These are phyloP conservation scores for Onthophagus taurus DNA, from an alignment of 1,140 invertebrate species.

Conservation along the genomic window DNA sequence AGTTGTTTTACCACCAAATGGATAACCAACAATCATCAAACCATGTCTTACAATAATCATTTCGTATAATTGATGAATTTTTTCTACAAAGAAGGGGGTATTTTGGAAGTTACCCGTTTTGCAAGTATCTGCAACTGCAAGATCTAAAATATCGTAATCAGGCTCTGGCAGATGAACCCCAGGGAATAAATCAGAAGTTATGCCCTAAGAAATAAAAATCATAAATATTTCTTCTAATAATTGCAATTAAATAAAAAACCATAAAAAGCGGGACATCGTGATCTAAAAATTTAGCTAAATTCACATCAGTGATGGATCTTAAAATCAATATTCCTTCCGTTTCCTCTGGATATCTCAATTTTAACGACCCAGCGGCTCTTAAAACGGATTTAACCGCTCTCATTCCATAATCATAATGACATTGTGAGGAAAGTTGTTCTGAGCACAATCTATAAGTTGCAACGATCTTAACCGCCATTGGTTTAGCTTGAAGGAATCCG, in stretches of 20 bases:
- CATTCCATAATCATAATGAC: conserved; percentile 95
- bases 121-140: conserved; percentile 57
- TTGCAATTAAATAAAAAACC: conserved; percentile 40
- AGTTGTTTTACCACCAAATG: conserved; percentile 79
- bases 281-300: conserved; percentile 84
- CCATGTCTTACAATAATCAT: conserved; percentile 92
- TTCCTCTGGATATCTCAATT: conserved; percentile 79
- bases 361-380: conserved; percentile 80
- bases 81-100: conserved; percentile 76
- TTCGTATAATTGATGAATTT: conserved; percentile 88
- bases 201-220: conserved; percentile 50
- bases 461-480: conserved; percentile 88
- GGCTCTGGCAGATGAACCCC: conserved; percentile 66
- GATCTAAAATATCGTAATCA: conserved; percentile 56
- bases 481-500: conserved; percentile 84
- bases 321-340: conserved; percentile 73
- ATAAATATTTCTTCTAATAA: background rate
- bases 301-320: conserved; percentile 87
- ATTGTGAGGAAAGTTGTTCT: conserved; percentile 88
- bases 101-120: conserved; percentile 70
- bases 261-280: conserved; percentile 81
- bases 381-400: conserved; percentile 83
- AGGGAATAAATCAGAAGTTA: conserved; percentile 86
- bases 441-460: conserved; percentile 89
- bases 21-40: conserved; percentile 83